phyloP scores from a whole-genome alignment of 2,797 vertebrate genomes.

The Lates japonicus region DNA sequence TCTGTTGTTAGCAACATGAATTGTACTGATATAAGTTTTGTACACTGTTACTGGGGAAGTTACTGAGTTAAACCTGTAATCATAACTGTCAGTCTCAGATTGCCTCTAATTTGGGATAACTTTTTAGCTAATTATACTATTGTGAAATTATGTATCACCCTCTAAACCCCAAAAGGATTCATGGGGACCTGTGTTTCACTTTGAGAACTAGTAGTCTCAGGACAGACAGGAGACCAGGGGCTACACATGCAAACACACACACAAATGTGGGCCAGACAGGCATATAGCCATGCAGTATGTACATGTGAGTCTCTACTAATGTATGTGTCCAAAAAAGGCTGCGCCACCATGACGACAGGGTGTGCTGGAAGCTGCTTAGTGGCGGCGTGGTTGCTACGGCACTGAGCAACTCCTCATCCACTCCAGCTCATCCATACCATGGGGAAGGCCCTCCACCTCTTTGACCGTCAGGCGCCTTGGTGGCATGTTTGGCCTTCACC shows the following conservation, averaged over 20 bases:
- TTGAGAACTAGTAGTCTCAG: conserved; percentile 22
- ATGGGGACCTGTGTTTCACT: conserved; percentile 2
- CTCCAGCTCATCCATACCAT: conserved; percentile 93
- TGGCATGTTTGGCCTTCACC: conserved; percentile 95
- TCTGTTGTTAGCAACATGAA: background rate
- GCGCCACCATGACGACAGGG: conserved; percentile 96
- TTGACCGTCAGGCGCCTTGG: conserved; percentile 98
- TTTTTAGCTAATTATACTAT: conserved; percentile 10
- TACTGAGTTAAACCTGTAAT: conserved; percentile 2
- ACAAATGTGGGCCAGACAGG: conserved; percentile 1
- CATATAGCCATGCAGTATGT: conserved; percentile 7
- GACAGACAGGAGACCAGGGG: background rate
- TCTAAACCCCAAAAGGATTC: background rate
- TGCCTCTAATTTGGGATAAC: conserved; percentile 22
- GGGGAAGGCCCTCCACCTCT: conserved; percentile 93
- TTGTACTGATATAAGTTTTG: background rate
- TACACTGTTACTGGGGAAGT: background rate
- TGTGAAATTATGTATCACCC: conserved; percentile 11
- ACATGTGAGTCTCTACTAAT: conserved; percentile 18
- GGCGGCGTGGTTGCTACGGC: conserved; percentile 68
- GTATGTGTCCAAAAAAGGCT: conserved; percentile 28
- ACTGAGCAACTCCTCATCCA: conserved; percentile 86
- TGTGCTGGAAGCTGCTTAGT: conserved; percentile 88
- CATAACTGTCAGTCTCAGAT: background rate
- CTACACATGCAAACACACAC: conserved; percentile 15